Evolutionary conservation across 2,797 vertebrate species (phyloP).

Genomic region (Pseudochromis fuscus): DNA sequence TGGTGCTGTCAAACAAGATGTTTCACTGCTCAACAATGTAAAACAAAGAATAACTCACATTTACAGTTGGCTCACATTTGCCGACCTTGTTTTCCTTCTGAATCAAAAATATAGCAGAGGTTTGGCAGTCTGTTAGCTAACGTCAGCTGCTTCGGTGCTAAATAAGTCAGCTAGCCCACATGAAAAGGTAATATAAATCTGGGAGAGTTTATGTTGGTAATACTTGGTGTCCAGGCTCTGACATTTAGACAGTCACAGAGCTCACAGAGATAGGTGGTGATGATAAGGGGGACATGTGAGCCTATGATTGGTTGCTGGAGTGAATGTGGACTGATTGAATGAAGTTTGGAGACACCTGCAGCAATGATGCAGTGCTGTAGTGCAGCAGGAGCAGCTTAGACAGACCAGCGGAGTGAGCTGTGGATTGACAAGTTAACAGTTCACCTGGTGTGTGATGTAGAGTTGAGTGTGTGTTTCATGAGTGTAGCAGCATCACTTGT

Average conservation of each 20-base stretch:
- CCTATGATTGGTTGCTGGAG: constrained; percentile 16
- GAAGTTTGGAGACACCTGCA: constrained; percentile 14
- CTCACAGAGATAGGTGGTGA: background rate
- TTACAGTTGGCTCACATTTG: constrained; percentile 37
- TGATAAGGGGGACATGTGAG: background rate
- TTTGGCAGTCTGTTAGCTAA: constrained; percentile 49
- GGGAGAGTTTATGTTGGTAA: constrained; percentile 6
- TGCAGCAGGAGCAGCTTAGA: constrained; percentile 6
- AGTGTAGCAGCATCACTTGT: background rate
- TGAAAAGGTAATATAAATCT: background rate
- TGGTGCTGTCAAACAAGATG: constrained; percentile 36
- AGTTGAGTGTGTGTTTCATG: background rate
- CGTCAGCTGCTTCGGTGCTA: constrained; percentile 41
- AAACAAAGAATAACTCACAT: constrained; percentile 46
- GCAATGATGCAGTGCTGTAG: background rate
- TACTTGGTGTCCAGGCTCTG: constrained; percentile 9
- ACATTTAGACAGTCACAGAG: constrained; percentile 21
- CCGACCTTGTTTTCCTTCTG: constrained; percentile 14
- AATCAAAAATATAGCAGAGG: constrained; percentile 50
- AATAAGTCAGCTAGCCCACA: constrained; percentile 9
- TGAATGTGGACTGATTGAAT: constrained; percentile 34
- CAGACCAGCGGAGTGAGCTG: background rate
- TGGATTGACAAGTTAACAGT: constrained; percentile 10
- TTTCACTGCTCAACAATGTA: constrained; percentile 38
- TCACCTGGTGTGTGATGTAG: background rate